phyloP scores from a whole-genome alignment of 2,797 vertebrate genomes.

The Enteromius paludinosus region DNA sequence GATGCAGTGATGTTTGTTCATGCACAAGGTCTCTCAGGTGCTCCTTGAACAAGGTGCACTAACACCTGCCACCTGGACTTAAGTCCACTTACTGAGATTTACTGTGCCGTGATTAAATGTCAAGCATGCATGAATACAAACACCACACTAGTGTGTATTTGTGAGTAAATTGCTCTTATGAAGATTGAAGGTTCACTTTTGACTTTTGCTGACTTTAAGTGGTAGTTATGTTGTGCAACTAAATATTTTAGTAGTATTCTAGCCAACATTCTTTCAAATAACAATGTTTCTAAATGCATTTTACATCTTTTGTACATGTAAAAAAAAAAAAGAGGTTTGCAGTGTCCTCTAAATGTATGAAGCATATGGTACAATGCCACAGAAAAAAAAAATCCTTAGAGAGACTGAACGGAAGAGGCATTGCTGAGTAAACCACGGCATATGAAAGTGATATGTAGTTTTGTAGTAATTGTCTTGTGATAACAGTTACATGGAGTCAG shows the following conservation, averaged over 20 bases:
- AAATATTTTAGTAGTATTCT: not conserved
- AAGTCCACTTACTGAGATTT: slow-evolving; percentile 68
- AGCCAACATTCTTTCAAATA: not conserved
- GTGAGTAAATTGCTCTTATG: not conserved
- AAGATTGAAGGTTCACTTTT: not conserved
- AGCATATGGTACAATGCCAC: not conserved
- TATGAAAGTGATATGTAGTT: not conserved
- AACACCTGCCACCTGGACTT: slow-evolving; percentile 80
- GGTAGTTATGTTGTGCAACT: not conserved
- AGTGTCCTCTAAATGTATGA: not conserved
- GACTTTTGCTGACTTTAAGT: not conserved
- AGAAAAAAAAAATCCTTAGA: not conserved
- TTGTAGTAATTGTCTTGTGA: not conserved
- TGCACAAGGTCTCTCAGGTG: slow-evolving; percentile 76
- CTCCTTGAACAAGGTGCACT: slow-evolving; percentile 74
- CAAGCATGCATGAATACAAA: slow-evolving; percentile 42
- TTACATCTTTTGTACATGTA: no score
- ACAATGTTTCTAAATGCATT: not conserved
- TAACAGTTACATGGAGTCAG: not conserved
- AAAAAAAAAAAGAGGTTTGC: not conserved
- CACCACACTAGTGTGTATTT: not conserved
- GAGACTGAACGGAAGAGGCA: not conserved
- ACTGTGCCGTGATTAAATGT: slow-evolving; percentile 69
- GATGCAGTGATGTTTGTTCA: slow-evolving; percentile 64
- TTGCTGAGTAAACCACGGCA: not conserved